Conservation (phyloP, 2,797 vertebrate genomes). For the Helarctos malayanus region DNA sequence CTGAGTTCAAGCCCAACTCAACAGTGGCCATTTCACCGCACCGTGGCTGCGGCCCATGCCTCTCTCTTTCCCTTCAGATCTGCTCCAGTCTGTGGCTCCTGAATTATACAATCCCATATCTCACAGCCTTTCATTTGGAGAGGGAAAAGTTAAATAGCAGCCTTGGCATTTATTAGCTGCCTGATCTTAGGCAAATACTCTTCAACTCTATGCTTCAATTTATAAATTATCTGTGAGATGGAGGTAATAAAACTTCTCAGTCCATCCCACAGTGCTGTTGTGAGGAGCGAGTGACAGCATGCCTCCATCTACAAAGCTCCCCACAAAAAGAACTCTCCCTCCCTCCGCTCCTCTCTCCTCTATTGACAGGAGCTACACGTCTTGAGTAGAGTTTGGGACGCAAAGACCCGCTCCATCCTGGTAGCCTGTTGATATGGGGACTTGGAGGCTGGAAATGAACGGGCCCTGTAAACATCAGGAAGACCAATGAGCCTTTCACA, state of each 20-base stretch:
- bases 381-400: not conserved
- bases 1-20: not conserved
- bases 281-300: not conserved
- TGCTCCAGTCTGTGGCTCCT: rapidly evolving
- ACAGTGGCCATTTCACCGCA: rapidly evolving
- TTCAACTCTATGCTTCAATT: not conserved
- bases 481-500: not conserved
- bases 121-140: not conserved
- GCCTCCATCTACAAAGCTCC: not conserved
- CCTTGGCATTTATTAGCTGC: not conserved
- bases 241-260: not conserved
- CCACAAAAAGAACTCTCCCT: rapidly evolving
- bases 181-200: constrained; percentile 25
- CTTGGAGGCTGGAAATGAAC: not conserved
- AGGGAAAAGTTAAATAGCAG: constrained; percentile 38
- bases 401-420: not conserved
- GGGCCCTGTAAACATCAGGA: not conserved
- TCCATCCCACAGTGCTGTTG: rapidly evolving
- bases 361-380: rapidly evolving
- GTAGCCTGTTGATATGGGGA: not conserved
- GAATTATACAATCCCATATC: not conserved
- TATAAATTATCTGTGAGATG: not conserved
- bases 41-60: not conserved
- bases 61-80: not conserved
- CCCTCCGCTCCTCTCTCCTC: not conserved